Conservation (phyloP, 2,888 invertebrate genomes). For the Dryobotodes eremita region DNA sequence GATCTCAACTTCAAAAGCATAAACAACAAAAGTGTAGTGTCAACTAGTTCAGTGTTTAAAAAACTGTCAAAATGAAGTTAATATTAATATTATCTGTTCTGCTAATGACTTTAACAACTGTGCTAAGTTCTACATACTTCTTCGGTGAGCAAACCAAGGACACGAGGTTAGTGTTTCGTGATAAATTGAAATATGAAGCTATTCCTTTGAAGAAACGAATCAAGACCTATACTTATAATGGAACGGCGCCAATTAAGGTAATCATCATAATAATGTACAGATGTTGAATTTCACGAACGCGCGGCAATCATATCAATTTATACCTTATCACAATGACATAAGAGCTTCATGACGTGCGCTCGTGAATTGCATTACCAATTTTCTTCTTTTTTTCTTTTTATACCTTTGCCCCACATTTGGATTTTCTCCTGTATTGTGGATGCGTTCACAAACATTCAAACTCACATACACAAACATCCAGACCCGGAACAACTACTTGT, state of each 20-base stretch:
- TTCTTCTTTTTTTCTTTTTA: no score
- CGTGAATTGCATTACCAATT: no score
- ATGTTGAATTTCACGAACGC: neutral
- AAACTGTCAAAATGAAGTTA: slow-evolving; percentile 56
- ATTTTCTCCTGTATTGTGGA: no score
- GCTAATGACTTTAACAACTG: slow-evolving; percentile 66
- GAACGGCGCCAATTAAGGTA: slow-evolving; percentile 74
- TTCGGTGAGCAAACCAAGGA: slow-evolving; percentile 72
- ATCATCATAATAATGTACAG: neutral
- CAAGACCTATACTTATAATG: slow-evolving; percentile 71
- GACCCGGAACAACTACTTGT: no score
- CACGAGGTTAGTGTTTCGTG: slow-evolving; percentile 66
- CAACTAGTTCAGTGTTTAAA: neutral
- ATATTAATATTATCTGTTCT: slow-evolving; percentile 51
- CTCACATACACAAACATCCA: no score
- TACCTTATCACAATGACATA: neutral
- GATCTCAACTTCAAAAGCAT: neutral
- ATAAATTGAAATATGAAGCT: slow-evolving; percentile 75
- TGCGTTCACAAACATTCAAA: no score
- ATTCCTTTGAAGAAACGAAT: slow-evolving; percentile 76
- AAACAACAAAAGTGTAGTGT: slow-evolving; percentile 14
- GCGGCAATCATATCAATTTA: neutral
- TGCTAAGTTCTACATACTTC: slow-evolving; percentile 70
- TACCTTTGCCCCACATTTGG: no score
- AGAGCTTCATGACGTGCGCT: no score